phyloP scores from a whole-genome alignment of 2,888 invertebrate genomes.

The Mimachlamys varia region DNA sequence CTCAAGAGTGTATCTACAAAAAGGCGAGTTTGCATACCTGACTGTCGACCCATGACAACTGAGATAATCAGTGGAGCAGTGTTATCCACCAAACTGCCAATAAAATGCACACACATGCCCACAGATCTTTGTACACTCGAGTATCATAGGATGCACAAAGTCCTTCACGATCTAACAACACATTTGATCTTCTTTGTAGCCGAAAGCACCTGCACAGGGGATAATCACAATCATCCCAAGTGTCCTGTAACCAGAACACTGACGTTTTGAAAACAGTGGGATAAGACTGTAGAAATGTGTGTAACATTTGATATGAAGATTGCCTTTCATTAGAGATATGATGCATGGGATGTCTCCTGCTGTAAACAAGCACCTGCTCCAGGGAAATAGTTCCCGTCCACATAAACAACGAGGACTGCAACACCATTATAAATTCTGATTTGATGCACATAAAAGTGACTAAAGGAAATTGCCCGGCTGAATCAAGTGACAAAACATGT shows the following conservation, averaged over 20 bases:
- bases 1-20: conserved; percentile 11
- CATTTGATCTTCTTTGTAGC: conserved; percentile 18
- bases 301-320: conserved; percentile 11
- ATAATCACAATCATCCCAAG: conserved; percentile 1
- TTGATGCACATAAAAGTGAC: conserved; percentile 18
- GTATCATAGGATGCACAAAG: conserved; percentile 5
- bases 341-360: neutral
- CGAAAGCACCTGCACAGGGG: neutral
- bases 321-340: neutral
- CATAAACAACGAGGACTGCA: neutral
- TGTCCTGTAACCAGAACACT: neutral
- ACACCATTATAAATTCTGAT: conserved; percentile 2
- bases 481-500: neutral
- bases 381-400: neutral
- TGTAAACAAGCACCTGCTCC: conserved; percentile 14
- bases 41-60: conserved; percentile 1
- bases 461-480: neutral
- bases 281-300: neutral
- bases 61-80: neutral
- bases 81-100: conserved; percentile 8
- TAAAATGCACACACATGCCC: conserved; percentile 28
- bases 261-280: neutral
- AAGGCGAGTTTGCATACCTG: conserved; percentile 7
- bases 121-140: neutral
- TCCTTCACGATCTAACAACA: conserved; percentile 22